These are phyloP conservation scores for Alloplasta piceator DNA, from an alignment of 2,888 invertebrate species.

Conservation along the genomic window DNA sequence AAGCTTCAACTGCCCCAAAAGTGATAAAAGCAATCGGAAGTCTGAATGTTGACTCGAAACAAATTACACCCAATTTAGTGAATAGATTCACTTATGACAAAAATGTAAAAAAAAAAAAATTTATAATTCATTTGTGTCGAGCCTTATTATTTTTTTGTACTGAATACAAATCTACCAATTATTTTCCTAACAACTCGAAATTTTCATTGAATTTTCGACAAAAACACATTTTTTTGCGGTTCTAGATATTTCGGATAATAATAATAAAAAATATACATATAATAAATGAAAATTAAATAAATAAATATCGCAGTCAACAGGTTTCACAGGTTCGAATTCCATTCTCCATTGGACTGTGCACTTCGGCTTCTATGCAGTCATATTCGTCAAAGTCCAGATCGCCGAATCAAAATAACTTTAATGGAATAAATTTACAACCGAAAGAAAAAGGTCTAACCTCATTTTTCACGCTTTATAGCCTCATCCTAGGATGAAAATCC, in stretches of 20 bases:
- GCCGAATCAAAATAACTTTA: slow-evolving; percentile 22
- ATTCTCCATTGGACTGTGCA: slow-evolving; percentile 21
- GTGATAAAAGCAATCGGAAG: too few species aligned
- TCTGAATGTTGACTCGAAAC: too few species aligned
- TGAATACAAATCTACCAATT: too few species aligned
- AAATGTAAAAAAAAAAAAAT: too few species aligned
- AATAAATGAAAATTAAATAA: not conserved
- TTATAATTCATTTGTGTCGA: too few species aligned
- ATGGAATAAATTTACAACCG: not conserved
- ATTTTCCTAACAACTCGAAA: too few species aligned
- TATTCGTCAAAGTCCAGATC: slow-evolving; percentile 21
- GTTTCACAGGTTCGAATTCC: slow-evolving; percentile 36
- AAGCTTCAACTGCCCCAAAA: too few species aligned
- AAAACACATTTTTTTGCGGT: not conserved
- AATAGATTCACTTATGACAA: too few species aligned
- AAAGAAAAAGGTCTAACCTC: not conserved
- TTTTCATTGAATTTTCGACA: not conserved
- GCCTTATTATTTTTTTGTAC: too few species aligned
- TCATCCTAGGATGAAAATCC: slow-evolving; percentile 14
- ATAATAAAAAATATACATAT: too few species aligned
- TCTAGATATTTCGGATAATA: not conserved
- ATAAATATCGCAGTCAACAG: slow-evolving; percentile 19
- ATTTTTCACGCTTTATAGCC: slow-evolving; percentile 12
- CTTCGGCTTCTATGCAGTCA: not conserved
- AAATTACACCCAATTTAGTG: too few species aligned